These are phyloP conservation scores for Halichondria panicea DNA, from an alignment of 37 sponge, comb jelly and placozoan genomes.

Conservation along the genomic window DNA sequence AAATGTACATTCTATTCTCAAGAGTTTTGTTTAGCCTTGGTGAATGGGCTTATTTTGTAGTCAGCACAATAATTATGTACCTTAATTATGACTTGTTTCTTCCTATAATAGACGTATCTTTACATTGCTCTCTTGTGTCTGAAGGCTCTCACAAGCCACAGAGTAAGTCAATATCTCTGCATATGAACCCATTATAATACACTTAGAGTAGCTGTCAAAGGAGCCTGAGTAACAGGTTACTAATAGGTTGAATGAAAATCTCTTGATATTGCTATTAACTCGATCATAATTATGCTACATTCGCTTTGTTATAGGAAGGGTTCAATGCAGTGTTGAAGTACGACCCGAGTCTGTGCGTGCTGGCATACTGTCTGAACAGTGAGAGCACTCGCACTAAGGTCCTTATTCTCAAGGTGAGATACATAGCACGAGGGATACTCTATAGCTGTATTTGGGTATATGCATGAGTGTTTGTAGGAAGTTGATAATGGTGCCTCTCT, in stretches of 20 bases:
- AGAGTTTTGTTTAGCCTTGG: too few relatives aligned
- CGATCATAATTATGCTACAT: background rate
- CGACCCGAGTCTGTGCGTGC: conserved; percentile 55
- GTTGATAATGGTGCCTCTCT: background rate
- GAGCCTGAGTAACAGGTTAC: too few relatives aligned
- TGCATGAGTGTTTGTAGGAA: background rate
- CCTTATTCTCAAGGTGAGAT: conserved; percentile 65
- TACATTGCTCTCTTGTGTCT: conserved; percentile 69
- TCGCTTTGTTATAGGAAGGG: conserved; percentile 45
- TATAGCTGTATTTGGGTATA: background rate
- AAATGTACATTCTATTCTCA: too few relatives aligned
- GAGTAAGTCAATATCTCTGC: conserved; percentile 39
- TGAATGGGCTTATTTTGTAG: background rate
- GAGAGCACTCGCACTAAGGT: conserved; percentile 31
- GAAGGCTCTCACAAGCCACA: conserved; percentile 68
- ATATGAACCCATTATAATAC: background rate
- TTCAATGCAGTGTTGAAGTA: conserved; percentile 74
- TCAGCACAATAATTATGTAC: background rate
- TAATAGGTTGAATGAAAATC: too few relatives aligned
- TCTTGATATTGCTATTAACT: too few relatives aligned
- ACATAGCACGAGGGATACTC: too few relatives aligned
- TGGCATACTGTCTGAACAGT: conserved; percentile 48
- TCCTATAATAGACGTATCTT: conserved; percentile 35
- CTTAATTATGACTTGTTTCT: background rate
- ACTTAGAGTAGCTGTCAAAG: too few relatives aligned